These are phyloP conservation scores for Ichneumoninae sp. DNA, from an alignment of 2,888 invertebrate species.

Conservation along the genomic window DNA sequence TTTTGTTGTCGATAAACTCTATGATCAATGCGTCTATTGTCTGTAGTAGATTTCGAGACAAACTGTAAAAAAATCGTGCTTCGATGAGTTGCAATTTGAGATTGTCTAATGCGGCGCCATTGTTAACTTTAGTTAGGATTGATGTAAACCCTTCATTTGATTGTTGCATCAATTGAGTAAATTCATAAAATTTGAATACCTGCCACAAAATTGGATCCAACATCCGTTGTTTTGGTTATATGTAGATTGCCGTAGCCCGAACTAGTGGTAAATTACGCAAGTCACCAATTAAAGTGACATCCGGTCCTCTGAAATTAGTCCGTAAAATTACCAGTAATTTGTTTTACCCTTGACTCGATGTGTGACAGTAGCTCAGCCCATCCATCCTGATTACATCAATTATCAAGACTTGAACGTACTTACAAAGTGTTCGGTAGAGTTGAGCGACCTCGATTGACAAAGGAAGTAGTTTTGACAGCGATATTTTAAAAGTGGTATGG, in stretches of 20 bases:
- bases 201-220: too few relatives aligned
- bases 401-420: not conserved
- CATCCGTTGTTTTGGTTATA: too few relatives aligned
- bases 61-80: conserved; percentile 70
- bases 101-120: conserved; percentile 69
- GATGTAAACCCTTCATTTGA: conserved; percentile 74
- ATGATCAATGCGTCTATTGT: too few relatives aligned
- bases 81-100: conserved; percentile 69
- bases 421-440: conserved; percentile 3
- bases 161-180: too few relatives aligned
- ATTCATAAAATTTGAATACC: too few relatives aligned
- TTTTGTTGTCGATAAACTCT: too few relatives aligned
- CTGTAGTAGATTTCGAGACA: too few relatives aligned
- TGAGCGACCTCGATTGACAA: not conserved
- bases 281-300: too few relatives aligned
- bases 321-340: too few relatives aligned
- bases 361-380: conserved; percentile 34
- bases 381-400: not conserved
- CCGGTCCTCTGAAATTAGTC: too few relatives aligned
- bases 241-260: too few relatives aligned
- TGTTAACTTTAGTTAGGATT: conserved; percentile 75
- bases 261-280: too few relatives aligned
- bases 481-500: conserved; percentile 68
- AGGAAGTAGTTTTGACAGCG: not conserved
- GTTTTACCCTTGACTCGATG: conserved; percentile 62